These are phyloP conservation scores for Dendrophyllia cribrosa DNA, from an alignment of 64 coral and sea anemone genomes.

Conservation along the genomic window DNA sequence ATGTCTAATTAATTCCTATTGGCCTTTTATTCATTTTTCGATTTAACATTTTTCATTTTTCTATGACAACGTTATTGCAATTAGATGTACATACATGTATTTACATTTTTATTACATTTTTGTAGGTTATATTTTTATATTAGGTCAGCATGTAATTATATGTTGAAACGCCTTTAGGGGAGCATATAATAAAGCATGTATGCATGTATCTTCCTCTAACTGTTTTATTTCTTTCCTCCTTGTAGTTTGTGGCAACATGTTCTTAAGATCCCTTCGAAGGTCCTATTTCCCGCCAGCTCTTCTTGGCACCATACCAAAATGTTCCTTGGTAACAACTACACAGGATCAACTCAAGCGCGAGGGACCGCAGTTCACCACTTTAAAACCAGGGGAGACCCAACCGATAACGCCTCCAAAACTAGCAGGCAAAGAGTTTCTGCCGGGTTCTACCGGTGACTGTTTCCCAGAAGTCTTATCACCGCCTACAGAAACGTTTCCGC, in stretches of 20 bases:
- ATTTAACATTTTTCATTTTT: no score
- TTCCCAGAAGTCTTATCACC: slow-evolving; percentile 47
- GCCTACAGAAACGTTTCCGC: slow-evolving; percentile 50
- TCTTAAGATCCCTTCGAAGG: neutral
- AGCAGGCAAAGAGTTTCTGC: slow-evolving; percentile 59
- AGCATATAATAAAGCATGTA: neutral
- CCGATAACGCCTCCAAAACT: neutral
- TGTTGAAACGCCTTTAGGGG: neutral
- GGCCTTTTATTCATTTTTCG: no score
- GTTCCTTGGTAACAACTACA: neutral
- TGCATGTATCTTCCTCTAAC: no score
- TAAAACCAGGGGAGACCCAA: neutral
- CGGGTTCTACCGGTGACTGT: slow-evolving; percentile 35
- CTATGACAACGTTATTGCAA: no score
- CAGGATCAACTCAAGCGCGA: neutral
- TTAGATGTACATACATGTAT: no score
- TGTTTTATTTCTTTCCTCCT: neutral
- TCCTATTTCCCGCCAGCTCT: neutral
- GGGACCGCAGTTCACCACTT: neutral
- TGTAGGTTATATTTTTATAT: no score
- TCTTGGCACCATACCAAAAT: neutral
- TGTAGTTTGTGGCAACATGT: neutral
- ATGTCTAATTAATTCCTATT: no score
- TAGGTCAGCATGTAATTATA: no score
- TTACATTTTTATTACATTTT: no score